Evolutionary conservation across 2,888 invertebrate species (phyloP), one percentile per base, ranked within the genome.

Genomic region (Melieria picta): DNA sequence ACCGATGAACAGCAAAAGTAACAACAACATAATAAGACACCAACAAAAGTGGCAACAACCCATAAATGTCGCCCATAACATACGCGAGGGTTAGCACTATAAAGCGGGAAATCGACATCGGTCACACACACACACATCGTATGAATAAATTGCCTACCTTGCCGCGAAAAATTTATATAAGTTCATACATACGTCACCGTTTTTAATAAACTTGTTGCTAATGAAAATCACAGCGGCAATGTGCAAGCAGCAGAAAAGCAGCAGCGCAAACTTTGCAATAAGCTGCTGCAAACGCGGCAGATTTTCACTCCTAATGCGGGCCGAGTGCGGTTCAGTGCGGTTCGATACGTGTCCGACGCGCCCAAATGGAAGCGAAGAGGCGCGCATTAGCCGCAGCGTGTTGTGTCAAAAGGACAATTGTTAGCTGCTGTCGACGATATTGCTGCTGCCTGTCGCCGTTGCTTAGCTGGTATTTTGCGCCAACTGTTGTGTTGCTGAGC

Each of bases 391-490:
- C 30, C 30, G 30, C 30, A 30, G 30, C 30, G 30, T 66, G 13
- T 46, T 65, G 60, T 69, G 72, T 69, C 72, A 72, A 73, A 71
- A 74, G 74, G 74, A 72, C 74, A 74, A 74, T 68, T 65, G 68
- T 48, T 61, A 50, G 57, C 42, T 60, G 60, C 60, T 67, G 61
- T 46, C 11, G 4, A 3, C n/a, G 45, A 45, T 45, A 45, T 10
- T n/a, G 10, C 4, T 7, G 65, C 42, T 55, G 60, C 48, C 48
- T 48, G 42, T 42, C 7, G n/a, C 60, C 10, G 1, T 13, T 42
- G 55, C 47, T 5, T 30, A 30, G 30, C 1, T 30, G 30, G 30
- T 30, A 30, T 30, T 30, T 30, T 30, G 30, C 30, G 30, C 30
- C 30, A 30, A 55, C 50, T 64, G 43, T 48, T 64, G 45, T 5